These are phyloP conservation scores for Urosaurus nigricauda DNA, from an alignment of 2,797 vertebrate genomes.

Conservation along the genomic window DNA sequence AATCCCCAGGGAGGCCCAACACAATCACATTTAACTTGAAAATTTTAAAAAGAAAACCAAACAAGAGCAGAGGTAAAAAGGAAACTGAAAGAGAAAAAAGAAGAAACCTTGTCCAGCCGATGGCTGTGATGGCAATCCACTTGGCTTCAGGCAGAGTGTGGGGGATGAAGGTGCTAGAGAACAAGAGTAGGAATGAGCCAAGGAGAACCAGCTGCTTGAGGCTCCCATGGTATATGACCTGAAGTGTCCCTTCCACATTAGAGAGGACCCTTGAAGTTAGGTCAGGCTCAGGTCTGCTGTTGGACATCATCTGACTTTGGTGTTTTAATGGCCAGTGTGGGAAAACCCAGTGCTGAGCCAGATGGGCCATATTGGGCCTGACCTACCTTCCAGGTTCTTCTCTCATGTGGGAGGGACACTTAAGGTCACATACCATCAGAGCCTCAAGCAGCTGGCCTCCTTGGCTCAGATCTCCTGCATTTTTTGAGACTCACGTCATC, in stretches of 20 bases:
- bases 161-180: too few species aligned
- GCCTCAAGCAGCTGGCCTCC: background rate
- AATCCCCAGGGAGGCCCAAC: background rate
- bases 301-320: background rate
- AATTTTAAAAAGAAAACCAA: too few species aligned
- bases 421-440: background rate
- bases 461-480: rapidly evolving
- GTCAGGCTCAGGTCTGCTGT: background rate
- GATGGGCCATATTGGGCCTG: background rate
- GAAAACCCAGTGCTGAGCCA: too few species aligned
- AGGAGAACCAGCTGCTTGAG: background rate
- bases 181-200: too few species aligned
- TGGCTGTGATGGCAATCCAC: background rate
- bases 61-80: too few species aligned
- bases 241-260: background rate
- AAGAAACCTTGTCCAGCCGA: background rate
- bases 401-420: background rate
- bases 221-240: background rate
- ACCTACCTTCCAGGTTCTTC: background rate
- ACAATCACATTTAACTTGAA: too few species aligned
- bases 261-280: background rate
- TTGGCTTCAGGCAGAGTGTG: background rate
- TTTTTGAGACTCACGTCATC: background rate
- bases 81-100: background rate
- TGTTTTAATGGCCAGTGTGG: background rate